A percentile compares a stretch with the other conserved stretches of the same genome.
phyloP scores from a whole-genome alignment of 2,888 invertebrate genomes.

The Phragmatobia fuliginosa region DNA sequence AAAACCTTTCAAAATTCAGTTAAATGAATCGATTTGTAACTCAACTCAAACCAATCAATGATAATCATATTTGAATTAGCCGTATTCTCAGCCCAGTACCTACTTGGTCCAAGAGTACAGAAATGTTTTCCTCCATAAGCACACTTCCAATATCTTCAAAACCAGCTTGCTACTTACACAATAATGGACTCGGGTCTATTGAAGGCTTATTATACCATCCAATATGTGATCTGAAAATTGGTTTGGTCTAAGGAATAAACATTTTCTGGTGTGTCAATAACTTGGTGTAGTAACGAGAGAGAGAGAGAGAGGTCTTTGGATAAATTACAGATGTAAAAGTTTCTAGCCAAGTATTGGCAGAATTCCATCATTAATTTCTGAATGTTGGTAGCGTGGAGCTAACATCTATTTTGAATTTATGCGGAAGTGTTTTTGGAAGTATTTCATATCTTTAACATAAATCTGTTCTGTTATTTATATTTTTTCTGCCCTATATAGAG shows the following conservation, averaged over 20 bases:
- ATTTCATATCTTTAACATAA: no score
- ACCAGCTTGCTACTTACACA: slow-evolving; percentile 59
- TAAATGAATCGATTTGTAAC: not conserved
- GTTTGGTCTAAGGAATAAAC: not conserved
- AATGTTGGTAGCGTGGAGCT: no score
- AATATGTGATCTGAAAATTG: not conserved
- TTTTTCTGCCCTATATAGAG: no score
- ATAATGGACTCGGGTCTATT: slow-evolving; percentile 35
- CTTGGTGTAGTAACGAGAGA: not conserved
- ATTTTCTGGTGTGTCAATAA: not conserved
- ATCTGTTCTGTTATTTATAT: no score
- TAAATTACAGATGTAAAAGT: no score
- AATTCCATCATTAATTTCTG: not conserved
- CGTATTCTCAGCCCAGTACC: slow-evolving; percentile 1
- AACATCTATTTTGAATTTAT: no score
- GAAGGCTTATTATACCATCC: slow-evolving; percentile 9
- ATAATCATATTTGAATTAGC: slow-evolving; percentile 4
- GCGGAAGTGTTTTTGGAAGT: no score
- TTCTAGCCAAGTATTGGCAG: not conserved
- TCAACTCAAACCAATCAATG: not conserved
- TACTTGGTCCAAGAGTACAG: slow-evolving; percentile 37
- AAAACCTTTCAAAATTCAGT: not conserved
- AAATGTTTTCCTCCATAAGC: slow-evolving; percentile 46
- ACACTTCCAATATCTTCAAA: slow-evolving; percentile 55
- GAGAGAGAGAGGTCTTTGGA: no score